These are phyloP conservation scores for Orthosia gothica DNA, from an alignment of 2,888 invertebrate species.

Conservation along the genomic window DNA sequence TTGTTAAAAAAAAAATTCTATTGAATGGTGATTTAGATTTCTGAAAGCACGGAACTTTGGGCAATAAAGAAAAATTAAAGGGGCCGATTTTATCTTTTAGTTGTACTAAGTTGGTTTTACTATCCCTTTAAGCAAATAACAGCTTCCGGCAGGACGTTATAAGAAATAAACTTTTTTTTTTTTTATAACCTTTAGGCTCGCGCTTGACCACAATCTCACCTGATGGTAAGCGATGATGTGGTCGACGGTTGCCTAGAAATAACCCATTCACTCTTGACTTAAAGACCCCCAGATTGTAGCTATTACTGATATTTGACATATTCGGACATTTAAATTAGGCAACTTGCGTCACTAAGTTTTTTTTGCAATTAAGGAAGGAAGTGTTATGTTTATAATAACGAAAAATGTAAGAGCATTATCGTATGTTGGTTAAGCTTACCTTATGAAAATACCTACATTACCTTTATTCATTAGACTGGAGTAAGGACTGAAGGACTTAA, in stretches of 20 bases:
- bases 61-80: not conserved
- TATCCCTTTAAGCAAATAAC: not conserved
- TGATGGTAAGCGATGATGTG: too few species aligned
- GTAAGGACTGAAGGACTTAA: not conserved
- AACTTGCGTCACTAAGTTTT: not conserved
- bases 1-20: too few species aligned
- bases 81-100: too few species aligned
- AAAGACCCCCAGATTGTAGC: too few species aligned
- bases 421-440: not conserved
- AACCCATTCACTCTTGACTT: too few species aligned
- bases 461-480: not conserved
- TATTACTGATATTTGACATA: not conserved
- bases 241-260: too few species aligned
- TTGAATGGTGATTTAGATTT: too few species aligned
- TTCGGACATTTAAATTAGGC: not conserved
- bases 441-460: not conserved
- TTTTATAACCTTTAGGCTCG: too few species aligned
- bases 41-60: not conserved
- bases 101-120: too few species aligned
- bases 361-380: conserved; percentile 19
- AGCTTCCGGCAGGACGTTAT: not conserved
- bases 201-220: too few species aligned
- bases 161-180: not conserved
- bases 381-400: not conserved
- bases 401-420: not conserved